Percentiles rank a stretch among this genome's conserved stretches.
Conservation (phyloP, 2,113 vertebrate species). For the Anolis sagrei region DNA sequence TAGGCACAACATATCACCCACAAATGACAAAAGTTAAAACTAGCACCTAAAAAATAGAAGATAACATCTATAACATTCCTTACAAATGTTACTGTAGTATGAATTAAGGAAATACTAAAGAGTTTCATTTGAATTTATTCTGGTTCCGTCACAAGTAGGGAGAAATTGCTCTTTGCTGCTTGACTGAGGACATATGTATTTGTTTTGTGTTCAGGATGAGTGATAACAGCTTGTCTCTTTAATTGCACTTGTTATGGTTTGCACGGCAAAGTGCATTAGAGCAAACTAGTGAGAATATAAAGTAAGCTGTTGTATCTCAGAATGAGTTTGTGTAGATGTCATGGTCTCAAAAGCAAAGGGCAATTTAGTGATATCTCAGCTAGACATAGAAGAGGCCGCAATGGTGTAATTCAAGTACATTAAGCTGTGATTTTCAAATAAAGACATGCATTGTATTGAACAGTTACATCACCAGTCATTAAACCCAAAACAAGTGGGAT, state of each 20-base stretch:
- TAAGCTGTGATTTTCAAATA: not conserved
- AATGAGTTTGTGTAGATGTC: not conserved
- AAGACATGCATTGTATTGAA: not conserved
- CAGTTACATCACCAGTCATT: not conserved
- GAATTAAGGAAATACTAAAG: conserved; percentile 3
- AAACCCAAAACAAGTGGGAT: not conserved
- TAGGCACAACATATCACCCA: not conserved
- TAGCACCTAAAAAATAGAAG: not conserved
- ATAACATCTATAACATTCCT: too few relatives aligned
- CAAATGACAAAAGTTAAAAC: not conserved
- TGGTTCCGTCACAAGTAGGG: not conserved
- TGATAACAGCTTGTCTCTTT: conserved; percentile 27
- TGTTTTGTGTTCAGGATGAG: not conserved
- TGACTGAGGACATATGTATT: not conserved
- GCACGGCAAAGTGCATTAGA: not conserved
- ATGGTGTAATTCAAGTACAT: not conserved
- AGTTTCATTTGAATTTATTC: not conserved
- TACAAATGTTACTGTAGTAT: not conserved
- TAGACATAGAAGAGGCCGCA: not conserved
- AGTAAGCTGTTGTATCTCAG: not conserved
- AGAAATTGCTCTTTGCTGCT: conserved; percentile 25
- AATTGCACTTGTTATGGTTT: conserved; percentile 2
- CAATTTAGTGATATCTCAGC: not conserved
- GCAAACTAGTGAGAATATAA: not conserved
- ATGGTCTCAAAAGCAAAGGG: not conserved